Evolutionary conservation across 2,113 vertebrate species (phyloP).

Genomic region (Miniopterus natalensis): DNA sequence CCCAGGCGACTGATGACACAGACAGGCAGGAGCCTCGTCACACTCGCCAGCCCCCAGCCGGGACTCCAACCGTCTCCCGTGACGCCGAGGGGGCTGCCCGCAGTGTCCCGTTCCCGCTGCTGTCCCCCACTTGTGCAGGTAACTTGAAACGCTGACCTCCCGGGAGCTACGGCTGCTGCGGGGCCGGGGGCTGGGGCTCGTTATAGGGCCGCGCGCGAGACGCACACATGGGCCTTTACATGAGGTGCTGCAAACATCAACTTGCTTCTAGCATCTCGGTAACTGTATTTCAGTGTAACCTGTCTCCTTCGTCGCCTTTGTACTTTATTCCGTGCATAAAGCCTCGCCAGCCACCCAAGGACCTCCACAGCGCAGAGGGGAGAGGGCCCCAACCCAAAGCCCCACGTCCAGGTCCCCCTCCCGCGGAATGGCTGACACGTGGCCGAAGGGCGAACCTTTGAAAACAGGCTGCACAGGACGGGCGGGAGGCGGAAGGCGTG

Average conservation of each 20-base stretch:
- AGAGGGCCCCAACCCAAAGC: neutral
- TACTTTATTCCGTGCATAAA: neutral
- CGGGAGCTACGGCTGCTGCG: fast-evolving
- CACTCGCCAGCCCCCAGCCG: neutral
- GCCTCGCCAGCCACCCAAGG: neutral
- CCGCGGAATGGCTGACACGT: neutral
- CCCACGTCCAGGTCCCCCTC: fast-evolving
- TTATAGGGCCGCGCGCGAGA: fast-evolving
- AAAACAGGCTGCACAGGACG: fast-evolving
- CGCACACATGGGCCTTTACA: fast-evolving
- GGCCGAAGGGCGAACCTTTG: neutral
- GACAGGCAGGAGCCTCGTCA: neutral
- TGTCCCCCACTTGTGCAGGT: fast-evolving
- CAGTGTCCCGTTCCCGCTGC: fast-evolving
- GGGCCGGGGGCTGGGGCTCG: too few species aligned
- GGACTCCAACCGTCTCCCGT: fast-evolving
- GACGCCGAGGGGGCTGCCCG: fast-evolving
- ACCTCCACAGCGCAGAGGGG: neutral
- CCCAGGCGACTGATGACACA: too few species aligned
- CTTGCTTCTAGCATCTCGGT: neutral
- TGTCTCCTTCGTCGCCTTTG: neutral
- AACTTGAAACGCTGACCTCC: fast-evolving
- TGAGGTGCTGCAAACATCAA: fast-evolving
- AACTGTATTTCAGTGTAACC: neutral
- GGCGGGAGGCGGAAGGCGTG: neutral